phyloP scores from a whole-genome alignment of 2,113 vertebrate genomes.

The Varanus salvator region DNA sequence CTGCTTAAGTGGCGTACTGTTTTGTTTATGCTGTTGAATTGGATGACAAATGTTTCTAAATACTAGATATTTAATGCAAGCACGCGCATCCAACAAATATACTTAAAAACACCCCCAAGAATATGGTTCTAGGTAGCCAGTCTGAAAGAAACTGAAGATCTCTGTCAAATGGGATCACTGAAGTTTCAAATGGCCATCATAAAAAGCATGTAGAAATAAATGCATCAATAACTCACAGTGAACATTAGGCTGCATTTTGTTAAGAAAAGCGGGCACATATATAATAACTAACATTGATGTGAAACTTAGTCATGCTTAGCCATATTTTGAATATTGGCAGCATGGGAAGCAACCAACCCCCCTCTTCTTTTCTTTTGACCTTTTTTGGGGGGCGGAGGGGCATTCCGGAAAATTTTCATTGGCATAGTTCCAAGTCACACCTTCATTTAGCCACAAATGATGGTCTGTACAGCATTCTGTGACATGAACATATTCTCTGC shows the following conservation, averaged over 20 bases:
- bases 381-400: too few relatives aligned
- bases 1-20: background rate
- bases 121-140: background rate
- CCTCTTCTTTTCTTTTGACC: too few relatives aligned
- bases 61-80: background rate
- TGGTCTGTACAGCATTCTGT: background rate
- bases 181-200: background rate
- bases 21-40: background rate
- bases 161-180: background rate
- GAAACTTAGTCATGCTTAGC: too few relatives aligned
- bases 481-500: background rate
- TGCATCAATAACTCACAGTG: background rate
- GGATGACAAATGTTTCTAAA: background rate
- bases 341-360: too few relatives aligned
- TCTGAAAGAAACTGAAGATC: background rate
- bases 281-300: constrained; percentile 4
- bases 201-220: constrained; percentile 12
- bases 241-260: background rate
- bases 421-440: background rate
- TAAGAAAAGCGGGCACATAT: constrained; percentile 3
- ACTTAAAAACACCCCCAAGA: background rate
- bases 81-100: too few relatives aligned
- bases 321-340: background rate
- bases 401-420: background rate
- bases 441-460: background rate